These are phyloP conservation scores for Ophion ellenae DNA, from an alignment of 2,888 invertebrate genomes.

Conservation along the genomic window DNA sequence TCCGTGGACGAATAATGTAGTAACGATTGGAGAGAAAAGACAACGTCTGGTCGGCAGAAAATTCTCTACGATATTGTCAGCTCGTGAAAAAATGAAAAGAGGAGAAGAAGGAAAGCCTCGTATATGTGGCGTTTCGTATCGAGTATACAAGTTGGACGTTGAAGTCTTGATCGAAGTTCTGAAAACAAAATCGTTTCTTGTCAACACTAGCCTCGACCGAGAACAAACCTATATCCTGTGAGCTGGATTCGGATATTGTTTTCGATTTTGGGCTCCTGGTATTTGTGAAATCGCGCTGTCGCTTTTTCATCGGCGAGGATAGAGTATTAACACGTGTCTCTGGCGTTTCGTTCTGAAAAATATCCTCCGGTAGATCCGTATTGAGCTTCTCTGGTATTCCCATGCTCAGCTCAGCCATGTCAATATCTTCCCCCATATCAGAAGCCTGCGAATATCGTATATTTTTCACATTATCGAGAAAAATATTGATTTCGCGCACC, in stretches of 20 bases:
- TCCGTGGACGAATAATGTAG: neutral
- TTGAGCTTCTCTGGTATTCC: constrained; percentile 70
- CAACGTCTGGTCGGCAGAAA: neutral
- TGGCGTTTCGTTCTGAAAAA: constrained; percentile 72
- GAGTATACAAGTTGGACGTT: neutral
- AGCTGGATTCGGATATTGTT: constrained; percentile 62
- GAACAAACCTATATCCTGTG: constrained; percentile 64
- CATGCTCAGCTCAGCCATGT: constrained; percentile 74
- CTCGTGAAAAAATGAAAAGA: neutral
- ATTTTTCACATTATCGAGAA: constrained; percentile 22
- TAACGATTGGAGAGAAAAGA: neutral
- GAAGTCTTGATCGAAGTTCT: constrained; percentile 10
- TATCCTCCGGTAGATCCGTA: constrained; percentile 72
- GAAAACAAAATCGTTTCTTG: constrained; percentile 21
- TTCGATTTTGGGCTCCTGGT: constrained; percentile 50
- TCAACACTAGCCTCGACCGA: constrained; percentile 8
- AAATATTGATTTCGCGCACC: constrained; percentile 17
- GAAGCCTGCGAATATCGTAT: constrained; percentile 73
- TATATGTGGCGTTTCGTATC: neutral
- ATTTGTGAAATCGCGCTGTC: constrained; percentile 45
- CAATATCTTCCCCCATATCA: constrained; percentile 80
- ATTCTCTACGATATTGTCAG: neutral
- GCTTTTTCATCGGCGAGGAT: constrained; percentile 63
- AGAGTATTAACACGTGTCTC: constrained; percentile 33
- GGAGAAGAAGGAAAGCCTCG: neutral